Conservation (phyloP, 2,888 invertebrate genomes). For the Dicycla oo region DNA sequence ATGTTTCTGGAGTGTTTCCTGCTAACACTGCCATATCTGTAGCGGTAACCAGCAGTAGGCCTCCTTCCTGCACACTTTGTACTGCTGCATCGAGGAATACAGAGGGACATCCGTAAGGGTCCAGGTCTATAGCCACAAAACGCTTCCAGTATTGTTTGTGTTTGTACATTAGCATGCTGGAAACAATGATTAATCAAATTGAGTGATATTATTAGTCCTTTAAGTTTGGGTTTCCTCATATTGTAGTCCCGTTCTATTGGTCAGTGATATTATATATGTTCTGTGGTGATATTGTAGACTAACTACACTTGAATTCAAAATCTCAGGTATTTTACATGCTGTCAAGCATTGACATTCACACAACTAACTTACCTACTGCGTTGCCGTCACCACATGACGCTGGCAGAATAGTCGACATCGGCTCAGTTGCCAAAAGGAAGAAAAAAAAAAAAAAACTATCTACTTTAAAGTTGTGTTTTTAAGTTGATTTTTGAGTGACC, state of each 20-base stretch:
- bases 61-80: constrained; percentile 94
- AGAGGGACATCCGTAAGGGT: constrained; percentile 99
- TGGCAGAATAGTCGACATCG: no score
- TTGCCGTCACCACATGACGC: no score
- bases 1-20: constrained; percentile 98
- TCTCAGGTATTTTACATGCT: not conserved
- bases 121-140: constrained; percentile 98
- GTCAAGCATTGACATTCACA: not conserved
- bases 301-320: not conserved
- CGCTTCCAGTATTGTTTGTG: constrained; percentile 92
- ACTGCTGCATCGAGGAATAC: constrained; percentile 97
- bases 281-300: no score
- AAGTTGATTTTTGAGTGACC: not conserved
- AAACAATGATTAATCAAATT: constrained; percentile 62
- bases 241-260: not conserved
- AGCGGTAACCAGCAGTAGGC: constrained; percentile 97
- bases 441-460: no score
- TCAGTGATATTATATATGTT: not conserved
- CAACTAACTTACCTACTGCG: no score
- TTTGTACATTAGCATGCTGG: constrained; percentile 96
- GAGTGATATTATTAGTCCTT: not conserved
- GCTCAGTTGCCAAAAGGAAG: no score
- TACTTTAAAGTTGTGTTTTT: no score
- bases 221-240: not conserved
- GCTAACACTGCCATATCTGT: constrained; percentile 99